Evolutionary conservation across 2,113 vertebrate genomes (phyloP).

Genomic region (Muntiacus reevesi): DNA sequence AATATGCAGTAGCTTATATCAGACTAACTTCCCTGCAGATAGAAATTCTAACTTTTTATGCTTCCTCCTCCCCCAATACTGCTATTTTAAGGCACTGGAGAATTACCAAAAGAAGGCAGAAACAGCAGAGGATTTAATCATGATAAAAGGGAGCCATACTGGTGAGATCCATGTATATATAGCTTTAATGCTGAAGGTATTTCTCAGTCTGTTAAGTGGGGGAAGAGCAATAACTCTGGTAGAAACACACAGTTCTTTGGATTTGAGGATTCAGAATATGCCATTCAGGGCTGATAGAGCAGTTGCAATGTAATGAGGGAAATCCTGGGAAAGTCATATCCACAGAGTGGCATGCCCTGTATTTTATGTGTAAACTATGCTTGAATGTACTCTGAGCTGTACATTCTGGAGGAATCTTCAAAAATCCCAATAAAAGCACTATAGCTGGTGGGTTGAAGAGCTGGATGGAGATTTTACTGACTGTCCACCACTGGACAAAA

Average conservation of each 20-base stretch:
- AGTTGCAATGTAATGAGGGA: neutral
- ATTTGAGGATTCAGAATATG: neutral
- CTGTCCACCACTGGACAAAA: neutral
- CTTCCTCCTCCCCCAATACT: neutral
- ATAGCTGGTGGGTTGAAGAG: neutral
- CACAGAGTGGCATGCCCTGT: neutral
- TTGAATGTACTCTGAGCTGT: neutral
- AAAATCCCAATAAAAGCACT: neutral
- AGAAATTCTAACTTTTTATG: neutral
- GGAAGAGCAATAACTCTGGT: neutral
- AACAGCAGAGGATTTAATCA: neutral
- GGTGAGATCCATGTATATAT: neutral
- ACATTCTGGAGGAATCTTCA: neutral
- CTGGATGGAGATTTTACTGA: neutral
- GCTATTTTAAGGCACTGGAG: neutral
- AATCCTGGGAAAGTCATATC: neutral
- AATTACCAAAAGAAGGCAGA: neutral
- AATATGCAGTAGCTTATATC: neutral
- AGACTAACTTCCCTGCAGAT: neutral
- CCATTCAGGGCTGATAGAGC: neutral
- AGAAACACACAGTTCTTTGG: neutral
- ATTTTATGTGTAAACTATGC: neutral
- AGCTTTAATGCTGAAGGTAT: neutral
- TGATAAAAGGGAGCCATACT: neutral
- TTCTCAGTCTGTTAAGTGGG: neutral